Percentiles rank a stretch among this genome's conserved stretches.
phyloP scores from a whole-genome alignment of 2,797 vertebrate species.

The Helostoma temminkii region DNA sequence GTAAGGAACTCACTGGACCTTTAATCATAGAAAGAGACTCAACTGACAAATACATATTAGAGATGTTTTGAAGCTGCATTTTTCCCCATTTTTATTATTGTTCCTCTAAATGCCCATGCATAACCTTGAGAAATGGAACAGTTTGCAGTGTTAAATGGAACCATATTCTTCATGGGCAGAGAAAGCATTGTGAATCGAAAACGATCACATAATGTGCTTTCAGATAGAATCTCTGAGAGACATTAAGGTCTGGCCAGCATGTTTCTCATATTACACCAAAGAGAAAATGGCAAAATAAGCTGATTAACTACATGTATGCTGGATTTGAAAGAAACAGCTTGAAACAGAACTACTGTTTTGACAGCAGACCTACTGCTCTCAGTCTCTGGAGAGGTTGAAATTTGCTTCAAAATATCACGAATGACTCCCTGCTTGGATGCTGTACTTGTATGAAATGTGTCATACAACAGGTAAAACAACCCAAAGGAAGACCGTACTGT shows the following conservation, averaged over 20 bases:
- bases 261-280: constrained; percentile 72
- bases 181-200: constrained; percentile 76
- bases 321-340: constrained; percentile 50
- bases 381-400: constrained; percentile 61
- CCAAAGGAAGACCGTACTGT: constrained; percentile 45
- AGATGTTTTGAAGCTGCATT: constrained; percentile 73
- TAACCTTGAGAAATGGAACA: constrained; percentile 81
- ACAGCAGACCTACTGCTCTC: constrained; percentile 65
- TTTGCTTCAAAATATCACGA: constrained; percentile 55
- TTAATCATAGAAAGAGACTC: constrained; percentile 83
- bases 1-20: constrained; percentile 78
- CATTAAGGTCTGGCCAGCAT: constrained; percentile 77
- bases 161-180: constrained; percentile 80
- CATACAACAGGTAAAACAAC: constrained; percentile 41
- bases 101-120: constrained; percentile 78
- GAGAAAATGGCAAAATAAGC: constrained; percentile 64
- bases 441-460: constrained; percentile 40
- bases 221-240: constrained; percentile 81
- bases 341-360: constrained; percentile 67
- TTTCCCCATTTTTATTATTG: constrained; percentile 77
- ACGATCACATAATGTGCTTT: constrained; percentile 80
- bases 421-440: constrained; percentile 19
- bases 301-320: constrained; percentile 50
- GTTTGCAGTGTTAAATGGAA: constrained; percentile 76
- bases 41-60: constrained; percentile 85